A percentile compares a stretch with the other conserved stretches of the same genome.
Conservation (phyloP, 1,140 invertebrate genomes). For the Bursaphelenchus mucronatus region DNA sequence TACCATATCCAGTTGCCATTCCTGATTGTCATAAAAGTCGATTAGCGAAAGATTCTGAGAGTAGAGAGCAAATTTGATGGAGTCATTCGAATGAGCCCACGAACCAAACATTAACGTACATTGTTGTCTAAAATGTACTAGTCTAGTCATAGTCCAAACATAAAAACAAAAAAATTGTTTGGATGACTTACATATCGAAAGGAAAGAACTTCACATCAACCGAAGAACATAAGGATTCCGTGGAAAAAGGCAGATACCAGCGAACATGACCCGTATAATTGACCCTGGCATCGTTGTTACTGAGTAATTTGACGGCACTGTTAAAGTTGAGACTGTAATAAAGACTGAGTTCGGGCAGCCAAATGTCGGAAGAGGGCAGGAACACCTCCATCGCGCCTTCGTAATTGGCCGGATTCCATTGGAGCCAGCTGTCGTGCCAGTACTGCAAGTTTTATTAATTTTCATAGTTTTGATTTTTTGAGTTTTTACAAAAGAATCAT, state of each 20-base stretch:
- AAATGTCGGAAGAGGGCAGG: slow-evolving; percentile 57
- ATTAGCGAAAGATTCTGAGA: slow-evolving; percentile 58
- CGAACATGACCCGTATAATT: slow-evolving; percentile 58
- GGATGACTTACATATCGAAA: slow-evolving; percentile 8
- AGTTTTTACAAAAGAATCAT: neutral
- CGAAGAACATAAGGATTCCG: slow-evolving; percentile 38
- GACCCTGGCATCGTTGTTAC: slow-evolving; percentile 58
- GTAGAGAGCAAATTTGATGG: slow-evolving; percentile 59
- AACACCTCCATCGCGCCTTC: slow-evolving; percentile 62
- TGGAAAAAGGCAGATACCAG: slow-evolving; percentile 58
- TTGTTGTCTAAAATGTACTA: slow-evolving; percentile 42
- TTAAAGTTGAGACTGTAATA: slow-evolving; percentile 58
- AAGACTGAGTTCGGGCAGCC: slow-evolving; percentile 26
- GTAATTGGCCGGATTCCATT: slow-evolving; percentile 62
- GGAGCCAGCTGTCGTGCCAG: slow-evolving; percentile 63
- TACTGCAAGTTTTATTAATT: slow-evolving; percentile 54
- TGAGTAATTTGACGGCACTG: slow-evolving; percentile 57
- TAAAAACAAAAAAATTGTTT: slow-evolving; percentile 1
- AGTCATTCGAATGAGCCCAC: slow-evolving; percentile 60
- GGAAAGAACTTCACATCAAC: slow-evolving; percentile 61
- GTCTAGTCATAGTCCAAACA: slow-evolving; percentile 8
- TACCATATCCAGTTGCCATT: slow-evolving; percentile 59
- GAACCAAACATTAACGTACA: slow-evolving; percentile 57
- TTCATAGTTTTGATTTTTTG: neutral
- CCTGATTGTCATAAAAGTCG: slow-evolving; percentile 61